These are phyloP conservation scores for Gallinago undulata DNA, from an alignment of 2,113 vertebrate genomes.

Conservation along the genomic window DNA sequence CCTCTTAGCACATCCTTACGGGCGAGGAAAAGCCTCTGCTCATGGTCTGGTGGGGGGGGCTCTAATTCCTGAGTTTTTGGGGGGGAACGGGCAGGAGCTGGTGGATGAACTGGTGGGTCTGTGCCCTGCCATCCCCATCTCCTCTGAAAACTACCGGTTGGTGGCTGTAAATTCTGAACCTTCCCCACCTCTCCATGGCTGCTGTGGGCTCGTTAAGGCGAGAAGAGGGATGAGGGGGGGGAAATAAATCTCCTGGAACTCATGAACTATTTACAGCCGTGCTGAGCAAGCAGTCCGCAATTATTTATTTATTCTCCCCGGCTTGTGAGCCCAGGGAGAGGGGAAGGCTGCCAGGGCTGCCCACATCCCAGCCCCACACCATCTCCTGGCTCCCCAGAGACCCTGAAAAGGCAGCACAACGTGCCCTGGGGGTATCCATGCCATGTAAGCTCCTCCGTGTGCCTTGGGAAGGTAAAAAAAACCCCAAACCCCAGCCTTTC, in stretches of 20 bases:
- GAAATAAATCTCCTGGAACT: conserved; percentile 17
- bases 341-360: not conserved
- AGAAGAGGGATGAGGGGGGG: not conserved
- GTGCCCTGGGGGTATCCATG: not conserved
- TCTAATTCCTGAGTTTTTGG: accelerated
- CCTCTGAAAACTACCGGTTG: accelerated
- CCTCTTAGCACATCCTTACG: not conserved
- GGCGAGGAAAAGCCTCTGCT: not conserved
- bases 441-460: not conserved
- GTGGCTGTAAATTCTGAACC: not conserved
- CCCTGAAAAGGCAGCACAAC: not conserved
- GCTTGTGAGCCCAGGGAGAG: not conserved
- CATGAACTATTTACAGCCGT: conserved; percentile 21
- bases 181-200: not conserved
- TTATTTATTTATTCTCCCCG: conserved; percentile 40
- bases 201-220: not conserved
- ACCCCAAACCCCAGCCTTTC: not conserved
- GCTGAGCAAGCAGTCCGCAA: conserved; percentile 1
- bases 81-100: not conserved
- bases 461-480: not conserved
- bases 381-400: not conserved
- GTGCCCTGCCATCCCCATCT: not conserved
- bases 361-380: accelerated
- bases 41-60: not conserved
- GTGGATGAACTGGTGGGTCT: not conserved